Evolutionary conservation across 2,797 vertebrate species (phyloP).

Genomic region (Pseudopleuronectes americanus): DNA sequence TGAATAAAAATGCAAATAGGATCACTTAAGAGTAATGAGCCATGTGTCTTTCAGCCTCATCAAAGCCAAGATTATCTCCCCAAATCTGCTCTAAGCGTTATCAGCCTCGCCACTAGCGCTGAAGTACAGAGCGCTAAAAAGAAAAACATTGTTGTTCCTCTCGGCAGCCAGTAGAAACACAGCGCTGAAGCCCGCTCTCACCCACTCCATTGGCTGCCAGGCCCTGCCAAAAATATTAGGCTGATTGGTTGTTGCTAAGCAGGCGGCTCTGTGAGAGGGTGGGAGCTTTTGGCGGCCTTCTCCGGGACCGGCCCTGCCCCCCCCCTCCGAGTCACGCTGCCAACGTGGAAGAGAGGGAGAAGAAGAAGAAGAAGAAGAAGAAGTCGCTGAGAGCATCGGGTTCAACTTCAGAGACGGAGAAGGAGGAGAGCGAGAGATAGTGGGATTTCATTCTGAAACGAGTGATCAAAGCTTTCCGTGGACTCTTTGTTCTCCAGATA

Average conservation of each 20-base stretch:
- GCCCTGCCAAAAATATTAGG: slow-evolving; percentile 83
- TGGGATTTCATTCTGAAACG: slow-evolving; percentile 50
- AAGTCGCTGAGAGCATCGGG: slow-evolving; percentile 68
- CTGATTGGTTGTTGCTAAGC: slow-evolving; percentile 90
- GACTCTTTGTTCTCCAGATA: slow-evolving; percentile 71
- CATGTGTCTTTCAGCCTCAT: slow-evolving; percentile 69
- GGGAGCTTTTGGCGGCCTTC: slow-evolving; percentile 66
- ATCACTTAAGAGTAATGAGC: slow-evolving; percentile 70
- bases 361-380: slow-evolving; percentile 72
- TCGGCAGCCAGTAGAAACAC: slow-evolving; percentile 75
- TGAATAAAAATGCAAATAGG: slow-evolving; percentile 72
- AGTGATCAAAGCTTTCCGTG: slow-evolving; percentile 67
- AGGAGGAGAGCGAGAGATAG: slow-evolving; percentile 37
- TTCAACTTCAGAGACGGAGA: slow-evolving; percentile 68
- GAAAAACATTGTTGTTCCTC: slow-evolving; percentile 69
- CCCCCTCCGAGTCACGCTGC: slow-evolving; percentile 54
- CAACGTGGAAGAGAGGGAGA: slow-evolving; percentile 68
- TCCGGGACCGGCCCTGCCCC: slow-evolving; percentile 45
- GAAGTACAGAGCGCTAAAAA: slow-evolving; percentile 39
- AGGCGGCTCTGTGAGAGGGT: slow-evolving; percentile 82
- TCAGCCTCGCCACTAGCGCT: slow-evolving; percentile 36
- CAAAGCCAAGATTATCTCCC: slow-evolving; percentile 70
- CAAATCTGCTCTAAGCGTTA: slow-evolving; percentile 63
- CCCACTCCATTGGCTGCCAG: slow-evolving; percentile 78
- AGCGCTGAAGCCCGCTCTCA: slow-evolving; percentile 65